A percentile compares a stretch with the other conserved stretches of the same genome.
These are phyloP conservation scores for Phyllostomus discolor DNA, from an alignment of 2,113 vertebrate species.

Conservation along the genomic window DNA sequence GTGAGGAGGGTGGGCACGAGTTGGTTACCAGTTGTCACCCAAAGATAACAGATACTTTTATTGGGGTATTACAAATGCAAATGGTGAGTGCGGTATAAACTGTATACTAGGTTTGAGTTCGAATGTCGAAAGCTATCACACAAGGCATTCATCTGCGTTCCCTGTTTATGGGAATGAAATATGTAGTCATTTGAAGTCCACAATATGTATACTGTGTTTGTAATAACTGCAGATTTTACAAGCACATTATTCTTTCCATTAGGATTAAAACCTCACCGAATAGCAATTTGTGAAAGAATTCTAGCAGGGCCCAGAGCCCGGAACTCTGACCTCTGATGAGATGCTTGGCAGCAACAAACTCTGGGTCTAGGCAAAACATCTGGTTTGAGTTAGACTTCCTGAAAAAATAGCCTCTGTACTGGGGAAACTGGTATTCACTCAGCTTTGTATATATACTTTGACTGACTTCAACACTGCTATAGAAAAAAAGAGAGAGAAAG, in stretches of 20 bases:
- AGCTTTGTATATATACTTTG: constrained; percentile 86
- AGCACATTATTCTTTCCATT: constrained; percentile 93
- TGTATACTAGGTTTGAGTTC: constrained; percentile 79
- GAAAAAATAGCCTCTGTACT: constrained; percentile 88
- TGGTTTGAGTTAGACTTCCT: constrained; percentile 91
- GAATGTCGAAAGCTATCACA: constrained; percentile 83
- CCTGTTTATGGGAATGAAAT: constrained; percentile 88
- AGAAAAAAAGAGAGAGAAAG: neutral
- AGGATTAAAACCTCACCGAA: constrained; percentile 91
- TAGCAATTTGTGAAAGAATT: constrained; percentile 93
- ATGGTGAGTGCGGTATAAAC: constrained; percentile 82
- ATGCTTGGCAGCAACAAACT: constrained; percentile 89
- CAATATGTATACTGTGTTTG: constrained; percentile 89
- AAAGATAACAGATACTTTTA: constrained; percentile 77
- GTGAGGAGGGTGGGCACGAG: neutral
- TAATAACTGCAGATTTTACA: constrained; percentile 92
- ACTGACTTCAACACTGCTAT: constrained; percentile 82
- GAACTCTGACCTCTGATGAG: constrained; percentile 91
- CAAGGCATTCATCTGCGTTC: constrained; percentile 83
- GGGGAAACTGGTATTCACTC: constrained; percentile 91
- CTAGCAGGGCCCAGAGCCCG: constrained; percentile 87
- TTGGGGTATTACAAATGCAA: constrained; percentile 82
- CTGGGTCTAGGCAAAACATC: constrained; percentile 88
- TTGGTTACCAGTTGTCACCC: constrained; percentile 76
- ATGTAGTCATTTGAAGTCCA: constrained; percentile 87